Percentiles rank a stretch among this genome's conserved stretches.
Conservation (phyloP, 2,888 invertebrate species). For the Eristalinus sepulchralis region DNA sequence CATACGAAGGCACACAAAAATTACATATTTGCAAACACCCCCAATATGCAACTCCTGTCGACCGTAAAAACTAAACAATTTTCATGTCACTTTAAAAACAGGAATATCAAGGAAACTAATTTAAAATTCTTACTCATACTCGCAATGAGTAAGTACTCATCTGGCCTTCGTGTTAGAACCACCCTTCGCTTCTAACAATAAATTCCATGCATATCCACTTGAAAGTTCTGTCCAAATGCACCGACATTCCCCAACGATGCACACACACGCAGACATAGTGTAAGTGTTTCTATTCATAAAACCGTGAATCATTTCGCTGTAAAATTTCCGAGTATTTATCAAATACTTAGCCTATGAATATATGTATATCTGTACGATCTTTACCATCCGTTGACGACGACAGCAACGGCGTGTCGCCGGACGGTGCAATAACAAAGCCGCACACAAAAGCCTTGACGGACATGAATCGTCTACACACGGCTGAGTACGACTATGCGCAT, state of each 20-base stretch:
- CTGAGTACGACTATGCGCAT: background rate
- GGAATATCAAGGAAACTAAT: background rate
- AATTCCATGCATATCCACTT: background rate
- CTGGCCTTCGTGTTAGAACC: background rate
- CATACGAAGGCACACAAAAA: too few relatives aligned
- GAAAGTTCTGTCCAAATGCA: background rate
- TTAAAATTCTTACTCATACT: background rate
- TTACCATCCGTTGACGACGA: background rate
- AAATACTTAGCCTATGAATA: slow-evolving; percentile 23
- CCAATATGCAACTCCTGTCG: too few relatives aligned
- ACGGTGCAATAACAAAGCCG: slow-evolving; percentile 35
- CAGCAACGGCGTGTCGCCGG: background rate
- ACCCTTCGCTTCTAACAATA: background rate
- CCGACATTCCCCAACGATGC: background rate
- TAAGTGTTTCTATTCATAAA: slow-evolving; percentile 36
- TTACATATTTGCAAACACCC: too few relatives aligned
- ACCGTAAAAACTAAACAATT: too few relatives aligned
- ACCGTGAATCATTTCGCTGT: slow-evolving; percentile 42
- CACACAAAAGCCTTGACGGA: slow-evolving; percentile 42
- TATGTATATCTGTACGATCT: slow-evolving; percentile 42
- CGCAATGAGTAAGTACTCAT: background rate
- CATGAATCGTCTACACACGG: background rate
- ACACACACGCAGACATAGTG: background rate
- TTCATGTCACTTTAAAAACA: background rate
- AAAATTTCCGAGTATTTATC: slow-evolving; percentile 45